Base-by-base conservation (phyloP, 2,113 vertebrate genomes). In the Dolichallabes microphthalmus region DNA sequence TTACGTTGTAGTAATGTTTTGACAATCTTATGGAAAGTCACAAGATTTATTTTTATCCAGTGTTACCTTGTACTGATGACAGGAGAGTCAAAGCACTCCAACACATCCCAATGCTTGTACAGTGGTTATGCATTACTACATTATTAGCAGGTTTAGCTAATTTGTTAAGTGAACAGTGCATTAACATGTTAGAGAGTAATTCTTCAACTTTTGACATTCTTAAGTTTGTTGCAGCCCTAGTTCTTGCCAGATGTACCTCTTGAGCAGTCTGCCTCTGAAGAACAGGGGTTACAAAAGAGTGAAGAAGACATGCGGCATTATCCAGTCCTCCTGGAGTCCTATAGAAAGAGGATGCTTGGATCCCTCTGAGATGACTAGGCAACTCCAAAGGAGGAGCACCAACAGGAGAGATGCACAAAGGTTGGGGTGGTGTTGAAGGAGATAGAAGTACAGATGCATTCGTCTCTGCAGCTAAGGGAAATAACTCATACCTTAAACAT, bases 341-440 rank as follows among this genome's bases (percentile, higher is more conserved):
- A 90, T 87, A 89, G 68, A 90, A 87, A 25, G 89, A 89, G 22
- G 79, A 86, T 45, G 71, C 39, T 68, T 90, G 71, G 63, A 82
- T 57, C n/a, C 85, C 68, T 75, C 63, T 89, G 78, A 85, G 86
- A 39, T 83, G 71, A 74, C 88, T 88, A 80, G 91, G 86, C 64
- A 88, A 83, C 86, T 92, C 91, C 88, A 86, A 82, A 87, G 90
- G 35, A 32, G 89, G 88, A 0, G 90, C 88, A 89, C n/a, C 87
- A 74, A 87, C 75, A 19, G 87, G 89, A 75, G 90, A 89, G 22
- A 91, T 86, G 84, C 90, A 90, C 60, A 91, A 86, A 86, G 88
- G 90, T 86, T 82, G 88, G 80, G 84, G 90, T 4, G 89, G 93
- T 87, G 85, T 92, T 32, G 91, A 61, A 52, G 92, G 89, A 73